Evolutionary conservation across 2,797 vertebrate species (phyloP).

Genomic region (Tokudaia muenninki): DNA sequence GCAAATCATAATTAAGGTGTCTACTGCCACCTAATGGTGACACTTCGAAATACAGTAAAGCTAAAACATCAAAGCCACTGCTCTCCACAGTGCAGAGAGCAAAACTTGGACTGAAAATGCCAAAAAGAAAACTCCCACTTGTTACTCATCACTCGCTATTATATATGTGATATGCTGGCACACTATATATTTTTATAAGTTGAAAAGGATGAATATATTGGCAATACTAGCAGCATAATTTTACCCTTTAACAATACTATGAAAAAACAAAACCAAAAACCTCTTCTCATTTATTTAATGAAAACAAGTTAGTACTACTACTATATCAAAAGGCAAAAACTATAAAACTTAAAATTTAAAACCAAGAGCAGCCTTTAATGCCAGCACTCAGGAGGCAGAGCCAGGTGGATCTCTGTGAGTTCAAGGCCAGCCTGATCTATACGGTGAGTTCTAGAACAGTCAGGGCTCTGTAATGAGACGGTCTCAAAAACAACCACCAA

Average conservation of each 20-base stretch:
- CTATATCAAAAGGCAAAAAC: neutral
- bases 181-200: conserved; percentile 6
- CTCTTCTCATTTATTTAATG: neutral
- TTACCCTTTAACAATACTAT: conserved; percentile 12
- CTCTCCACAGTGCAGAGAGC: neutral
- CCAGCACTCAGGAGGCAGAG: neutral
- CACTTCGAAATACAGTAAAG: neutral
- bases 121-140: neutral
- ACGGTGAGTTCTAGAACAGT: neutral
- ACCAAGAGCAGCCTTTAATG: neutral
- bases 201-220: conserved; percentile 13
- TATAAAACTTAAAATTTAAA: conserved; percentile 24
- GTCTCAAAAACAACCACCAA: neutral
- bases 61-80: neutral
- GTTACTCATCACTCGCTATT: neutral
- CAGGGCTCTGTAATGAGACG: neutral
- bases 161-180: neutral
- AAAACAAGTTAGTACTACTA: conserved; percentile 22
- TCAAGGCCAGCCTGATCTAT: neutral
- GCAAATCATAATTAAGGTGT: neutral
- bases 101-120: neutral
- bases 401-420: neutral
- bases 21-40: conserved; percentile 59
- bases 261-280: neutral
- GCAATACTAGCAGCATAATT: conserved; percentile 13